Conservation (phyloP, 2,113 vertebrate species). For the Tapirus terrestris region DNA sequence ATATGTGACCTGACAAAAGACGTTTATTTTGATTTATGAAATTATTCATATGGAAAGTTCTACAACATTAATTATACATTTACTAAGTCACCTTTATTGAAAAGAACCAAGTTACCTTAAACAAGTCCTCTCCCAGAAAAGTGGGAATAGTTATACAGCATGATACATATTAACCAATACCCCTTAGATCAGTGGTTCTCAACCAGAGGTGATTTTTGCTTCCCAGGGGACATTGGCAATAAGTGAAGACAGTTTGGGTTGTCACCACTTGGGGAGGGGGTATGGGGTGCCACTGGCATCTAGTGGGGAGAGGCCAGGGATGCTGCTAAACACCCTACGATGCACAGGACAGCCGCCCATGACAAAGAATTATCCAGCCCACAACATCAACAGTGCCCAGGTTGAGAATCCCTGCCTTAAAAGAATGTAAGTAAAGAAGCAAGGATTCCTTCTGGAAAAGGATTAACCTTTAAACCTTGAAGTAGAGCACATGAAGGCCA, state of each 20-base stretch:
- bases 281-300: background rate
- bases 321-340: background rate
- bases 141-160: background rate
- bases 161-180: background rate
- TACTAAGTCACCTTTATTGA: background rate
- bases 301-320: background rate
- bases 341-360: background rate
- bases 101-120: background rate
- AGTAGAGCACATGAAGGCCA: background rate
- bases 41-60: constrained; percentile 12
- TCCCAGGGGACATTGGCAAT: background rate
- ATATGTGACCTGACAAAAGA: background rate
- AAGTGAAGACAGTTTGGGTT: background rate
- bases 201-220: background rate
- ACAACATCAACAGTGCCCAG: background rate
- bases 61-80: background rate
- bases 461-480: background rate
- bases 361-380: background rate
- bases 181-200: background rate
- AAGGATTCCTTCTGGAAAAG: background rate
- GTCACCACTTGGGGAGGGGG: background rate
- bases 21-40: background rate
- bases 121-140: background rate
- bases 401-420: background rate
- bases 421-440: background rate